Percentiles rank a stretch among this genome's conserved stretches.
Conservation (phyloP, 2,888 invertebrate genomes). For the Apodemia duryi region DNA sequence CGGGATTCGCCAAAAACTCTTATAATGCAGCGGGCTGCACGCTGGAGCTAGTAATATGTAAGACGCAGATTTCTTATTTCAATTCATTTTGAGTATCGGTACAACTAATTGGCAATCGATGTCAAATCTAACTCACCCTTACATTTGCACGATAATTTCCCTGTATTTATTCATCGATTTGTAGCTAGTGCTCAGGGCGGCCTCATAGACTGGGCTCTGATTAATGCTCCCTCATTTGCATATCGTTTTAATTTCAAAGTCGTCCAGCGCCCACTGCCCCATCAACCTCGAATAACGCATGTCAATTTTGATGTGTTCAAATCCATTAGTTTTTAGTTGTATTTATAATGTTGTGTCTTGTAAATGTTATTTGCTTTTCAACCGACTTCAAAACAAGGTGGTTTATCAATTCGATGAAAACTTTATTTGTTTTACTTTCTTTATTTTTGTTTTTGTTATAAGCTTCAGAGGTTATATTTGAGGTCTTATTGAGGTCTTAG, state of each 20-base stretch:
- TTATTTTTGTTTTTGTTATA: no score
- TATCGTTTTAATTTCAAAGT: constrained; percentile 73
- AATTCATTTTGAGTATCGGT: no score
- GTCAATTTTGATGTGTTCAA: constrained; percentile 66
- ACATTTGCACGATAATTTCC: constrained; percentile 36
- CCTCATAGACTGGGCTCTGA: constrained; percentile 59
- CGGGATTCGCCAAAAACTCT: no score
- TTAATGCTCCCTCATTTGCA: constrained; percentile 72
- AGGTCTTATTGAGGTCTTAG: no score
- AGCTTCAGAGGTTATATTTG: no score
- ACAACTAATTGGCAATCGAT: no score
- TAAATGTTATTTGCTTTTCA: background rate
- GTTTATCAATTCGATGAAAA: no score
- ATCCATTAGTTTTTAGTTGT: constrained; percentile 36
- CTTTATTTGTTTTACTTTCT: no score
- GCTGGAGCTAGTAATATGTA: no score
- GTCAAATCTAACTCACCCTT: background rate
- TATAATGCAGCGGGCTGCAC: no score
- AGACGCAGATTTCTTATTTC: no score
- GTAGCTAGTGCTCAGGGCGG: constrained; percentile 62
- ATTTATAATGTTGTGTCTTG: constrained; percentile 1
- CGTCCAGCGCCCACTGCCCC: constrained; percentile 72
- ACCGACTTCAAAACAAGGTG: no score
- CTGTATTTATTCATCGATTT: constrained; percentile 72
- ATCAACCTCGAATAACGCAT: constrained; percentile 62